phyloP scores from a whole-genome alignment of 2,113 vertebrate species.

The Carollia perspicillata region DNA sequence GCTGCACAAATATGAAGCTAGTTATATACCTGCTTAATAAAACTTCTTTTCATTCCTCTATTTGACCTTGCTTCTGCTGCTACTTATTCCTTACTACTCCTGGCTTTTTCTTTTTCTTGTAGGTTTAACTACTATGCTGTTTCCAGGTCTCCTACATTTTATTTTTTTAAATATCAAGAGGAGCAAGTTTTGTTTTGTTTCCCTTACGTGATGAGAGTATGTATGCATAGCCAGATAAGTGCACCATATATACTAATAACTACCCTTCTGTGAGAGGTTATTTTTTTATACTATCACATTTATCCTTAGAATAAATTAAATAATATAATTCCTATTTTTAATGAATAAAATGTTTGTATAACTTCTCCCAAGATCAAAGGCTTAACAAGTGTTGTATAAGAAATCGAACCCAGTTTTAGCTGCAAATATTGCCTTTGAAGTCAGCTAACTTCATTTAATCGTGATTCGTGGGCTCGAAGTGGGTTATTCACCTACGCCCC shows the following conservation, averaged over 20 bases:
- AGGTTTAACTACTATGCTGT: background rate
- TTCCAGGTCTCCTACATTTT: background rate
- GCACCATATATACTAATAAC: background rate
- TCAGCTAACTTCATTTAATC: background rate
- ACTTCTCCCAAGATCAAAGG: background rate
- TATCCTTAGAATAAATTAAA: background rate
- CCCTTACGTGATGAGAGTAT: background rate
- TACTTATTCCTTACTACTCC: background rate
- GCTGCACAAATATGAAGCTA: background rate
- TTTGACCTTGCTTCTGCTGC: conserved; percentile 42
- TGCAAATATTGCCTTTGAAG: background rate
- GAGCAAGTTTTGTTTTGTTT: background rate
- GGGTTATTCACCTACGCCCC: background rate
- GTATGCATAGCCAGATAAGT: background rate
- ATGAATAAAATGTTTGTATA: background rate
- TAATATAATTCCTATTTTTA: background rate
- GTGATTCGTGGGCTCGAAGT: background rate
- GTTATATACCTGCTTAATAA: background rate
- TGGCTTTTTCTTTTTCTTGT: background rate
- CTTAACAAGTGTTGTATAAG: background rate
- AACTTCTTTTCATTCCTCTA: background rate
- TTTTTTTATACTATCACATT: background rate
- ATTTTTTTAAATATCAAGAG: background rate
- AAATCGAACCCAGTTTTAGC: background rate
- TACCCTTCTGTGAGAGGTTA: background rate